A percentile compares a stretch with the other conserved stretches of the same genome.
phyloP scores from a whole-genome alignment of 2,888 invertebrate genomes.

The Chrysolina haemoptera region DNA sequence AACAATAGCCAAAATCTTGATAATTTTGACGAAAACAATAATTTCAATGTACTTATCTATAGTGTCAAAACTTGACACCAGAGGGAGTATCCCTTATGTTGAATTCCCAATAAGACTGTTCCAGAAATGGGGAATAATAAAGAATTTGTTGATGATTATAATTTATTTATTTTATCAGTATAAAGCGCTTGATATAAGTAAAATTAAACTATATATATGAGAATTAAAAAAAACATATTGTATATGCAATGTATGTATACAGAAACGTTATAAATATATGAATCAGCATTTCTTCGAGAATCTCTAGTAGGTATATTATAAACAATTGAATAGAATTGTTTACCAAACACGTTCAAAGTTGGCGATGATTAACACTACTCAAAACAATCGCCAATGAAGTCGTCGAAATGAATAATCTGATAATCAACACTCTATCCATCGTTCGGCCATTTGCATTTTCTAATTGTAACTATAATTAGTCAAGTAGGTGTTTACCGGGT shows the following conservation, averaged over 20 bases:
- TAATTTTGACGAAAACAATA: too few relatives aligned
- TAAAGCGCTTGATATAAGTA: background rate
- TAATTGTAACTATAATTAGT: slow-evolving; percentile 6
- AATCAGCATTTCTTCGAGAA: background rate
- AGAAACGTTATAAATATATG: background rate
- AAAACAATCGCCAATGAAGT: slow-evolving; percentile 7
- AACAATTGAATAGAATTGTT: background rate
- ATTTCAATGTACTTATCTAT: too few relatives aligned
- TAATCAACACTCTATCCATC: slow-evolving; percentile 11
- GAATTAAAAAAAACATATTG: background rate
- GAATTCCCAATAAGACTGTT: too few relatives aligned
- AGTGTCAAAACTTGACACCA: too few relatives aligned
- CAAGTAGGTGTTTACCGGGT: background rate
- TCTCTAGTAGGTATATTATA: background rate
- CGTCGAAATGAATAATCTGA: background rate
- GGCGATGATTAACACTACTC: slow-evolving; percentile 2
- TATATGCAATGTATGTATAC: background rate
- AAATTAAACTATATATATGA: too few relatives aligned
- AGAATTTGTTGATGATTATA: too few relatives aligned
- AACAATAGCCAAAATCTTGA: too few relatives aligned
- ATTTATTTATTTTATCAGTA: background rate
- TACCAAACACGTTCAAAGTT: background rate
- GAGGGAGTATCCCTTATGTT: too few relatives aligned
- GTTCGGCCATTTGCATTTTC: slow-evolving; percentile 19
- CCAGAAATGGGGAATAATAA: too few relatives aligned